A percentile compares a stretch with the other conserved stretches of the same genome.
Conservation (phyloP, 2,797 vertebrate genomes). For the Carapus acus region DNA sequence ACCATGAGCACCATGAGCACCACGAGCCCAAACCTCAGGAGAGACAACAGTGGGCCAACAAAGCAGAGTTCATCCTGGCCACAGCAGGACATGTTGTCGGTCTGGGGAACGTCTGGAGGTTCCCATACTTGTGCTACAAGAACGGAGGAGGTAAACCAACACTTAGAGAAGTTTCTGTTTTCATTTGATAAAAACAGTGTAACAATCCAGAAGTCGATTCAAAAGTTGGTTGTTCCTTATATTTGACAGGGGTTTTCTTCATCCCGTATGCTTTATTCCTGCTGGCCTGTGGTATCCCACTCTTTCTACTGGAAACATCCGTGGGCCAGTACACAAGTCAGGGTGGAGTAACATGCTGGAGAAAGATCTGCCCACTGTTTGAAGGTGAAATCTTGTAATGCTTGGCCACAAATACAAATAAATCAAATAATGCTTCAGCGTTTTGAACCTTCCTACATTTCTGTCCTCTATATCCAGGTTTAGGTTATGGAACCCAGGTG, state of each 20-base stretch:
- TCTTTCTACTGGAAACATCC: slow-evolving; percentile 75
- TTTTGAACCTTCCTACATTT: background rate
- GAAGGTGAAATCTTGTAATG: slow-evolving; percentile 61
- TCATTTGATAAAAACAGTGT: no score
- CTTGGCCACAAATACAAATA: no score
- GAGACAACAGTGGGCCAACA: slow-evolving; percentile 70
- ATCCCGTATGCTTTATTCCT: slow-evolving; percentile 75
- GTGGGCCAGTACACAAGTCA: slow-evolving; percentile 77
- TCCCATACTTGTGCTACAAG: slow-evolving; percentile 79
- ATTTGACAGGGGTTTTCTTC: slow-evolving; percentile 70
- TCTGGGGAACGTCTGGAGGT: slow-evolving; percentile 76
- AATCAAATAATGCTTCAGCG: no score
- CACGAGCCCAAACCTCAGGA: slow-evolving; percentile 43
- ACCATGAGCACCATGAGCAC: slow-evolving; percentile 9
- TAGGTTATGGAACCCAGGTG: slow-evolving; percentile 75
- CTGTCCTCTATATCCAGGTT: slow-evolving; percentile 51
- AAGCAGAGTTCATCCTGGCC: slow-evolving; percentile 70
- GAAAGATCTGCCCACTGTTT: slow-evolving; percentile 74
- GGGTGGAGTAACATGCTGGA: slow-evolving; percentile 75
- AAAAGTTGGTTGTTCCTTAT: background rate
- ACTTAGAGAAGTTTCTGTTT: no score
- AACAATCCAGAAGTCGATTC: no score
- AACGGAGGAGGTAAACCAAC: slow-evolving; percentile 72
- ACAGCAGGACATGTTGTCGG: slow-evolving; percentile 73
- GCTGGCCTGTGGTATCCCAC: slow-evolving; percentile 73